A percentile compares a stretch with the other conserved stretches of the same genome.
Evolutionary conservation across 1,140 invertebrate genomes (phyloP).

Genomic region (Drosophila auraria): DNA sequence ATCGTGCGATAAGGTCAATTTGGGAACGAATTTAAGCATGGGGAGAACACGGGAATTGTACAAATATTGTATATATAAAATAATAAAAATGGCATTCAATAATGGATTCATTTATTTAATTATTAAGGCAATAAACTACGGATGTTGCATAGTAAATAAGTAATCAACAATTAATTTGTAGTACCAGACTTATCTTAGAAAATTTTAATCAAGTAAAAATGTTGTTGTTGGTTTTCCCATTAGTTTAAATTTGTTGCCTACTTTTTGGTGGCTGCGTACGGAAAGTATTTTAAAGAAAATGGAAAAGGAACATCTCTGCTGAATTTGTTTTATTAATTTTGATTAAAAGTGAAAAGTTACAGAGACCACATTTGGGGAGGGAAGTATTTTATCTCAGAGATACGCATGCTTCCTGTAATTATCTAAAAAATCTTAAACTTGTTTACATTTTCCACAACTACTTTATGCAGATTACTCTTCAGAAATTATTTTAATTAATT

Average conservation of each 20-base stretch:
- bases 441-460: not conserved
- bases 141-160: no score
- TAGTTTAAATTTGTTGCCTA: not conserved
- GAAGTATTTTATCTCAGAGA: not conserved
- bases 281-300: not conserved
- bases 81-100: not conserved
- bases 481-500: not conserved
- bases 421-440: not conserved
- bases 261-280: not conserved
- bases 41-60: not conserved
- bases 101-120: not conserved
- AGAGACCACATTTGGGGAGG: not conserved
- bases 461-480: not conserved
- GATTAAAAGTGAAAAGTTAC: not conserved
- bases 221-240: not conserved
- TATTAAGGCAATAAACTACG: not conserved
- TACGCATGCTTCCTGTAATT: not conserved
- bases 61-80: no score
- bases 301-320: not conserved
- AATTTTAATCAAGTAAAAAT: not conserved
- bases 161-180: not conserved
- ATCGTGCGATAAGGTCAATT: conserved; percentile 30
- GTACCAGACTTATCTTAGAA: not conserved
- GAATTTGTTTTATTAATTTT: not conserved
- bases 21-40: not conserved